A percentile compares a stretch with the other conserved stretches of the same genome.
Evolutionary conservation across 1,140 invertebrate species (phyloP).

Genomic region (Orussus abietinus): DNA sequence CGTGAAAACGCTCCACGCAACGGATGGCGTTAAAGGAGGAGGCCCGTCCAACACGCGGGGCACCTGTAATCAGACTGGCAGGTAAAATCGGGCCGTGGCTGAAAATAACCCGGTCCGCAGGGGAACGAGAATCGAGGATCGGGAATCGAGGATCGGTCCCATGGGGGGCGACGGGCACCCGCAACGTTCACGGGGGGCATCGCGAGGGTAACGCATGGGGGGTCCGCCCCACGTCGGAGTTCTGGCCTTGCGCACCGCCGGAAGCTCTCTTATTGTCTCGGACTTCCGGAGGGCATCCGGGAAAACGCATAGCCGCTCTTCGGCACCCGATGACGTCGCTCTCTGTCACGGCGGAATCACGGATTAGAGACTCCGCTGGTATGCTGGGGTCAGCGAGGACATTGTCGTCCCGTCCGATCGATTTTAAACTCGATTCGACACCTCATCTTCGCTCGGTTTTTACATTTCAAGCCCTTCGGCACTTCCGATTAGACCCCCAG

Average conservation of each 20-base stretch:
- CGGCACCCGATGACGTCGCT: conserved; percentile 14
- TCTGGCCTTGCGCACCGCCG: conserved; percentile 45
- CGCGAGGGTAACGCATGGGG: conserved; percentile 11
- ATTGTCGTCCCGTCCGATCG: not conserved
- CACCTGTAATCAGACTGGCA: conserved; percentile 52
- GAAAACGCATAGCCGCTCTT: conserved; percentile 38
- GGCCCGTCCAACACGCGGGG: conserved; percentile 34
- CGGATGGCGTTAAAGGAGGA: conserved; percentile 13
- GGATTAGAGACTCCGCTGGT: conserved; percentile 44
- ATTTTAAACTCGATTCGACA: no score
- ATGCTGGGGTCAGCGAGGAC: not conserved
- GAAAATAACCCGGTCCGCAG: conserved; percentile 3
- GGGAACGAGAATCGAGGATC: not conserved
- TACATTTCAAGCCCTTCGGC: no score
- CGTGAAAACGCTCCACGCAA: conserved; percentile 6
- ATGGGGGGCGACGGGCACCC: not conserved
- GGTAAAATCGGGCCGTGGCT: conserved; percentile 16
- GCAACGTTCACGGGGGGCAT: conserved; percentile 15
- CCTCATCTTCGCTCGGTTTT: no score
- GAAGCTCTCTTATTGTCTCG: conserved; percentile 46
- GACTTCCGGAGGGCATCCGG: conserved; percentile 51
- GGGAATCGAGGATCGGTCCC: no score
- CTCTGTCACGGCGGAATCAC: conserved; percentile 41
- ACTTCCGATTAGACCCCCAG: no score
- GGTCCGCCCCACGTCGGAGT: conserved; percentile 22